Conservation (phyloP, 2,113 vertebrate species). For the Excalfactoria chinensis region DNA sequence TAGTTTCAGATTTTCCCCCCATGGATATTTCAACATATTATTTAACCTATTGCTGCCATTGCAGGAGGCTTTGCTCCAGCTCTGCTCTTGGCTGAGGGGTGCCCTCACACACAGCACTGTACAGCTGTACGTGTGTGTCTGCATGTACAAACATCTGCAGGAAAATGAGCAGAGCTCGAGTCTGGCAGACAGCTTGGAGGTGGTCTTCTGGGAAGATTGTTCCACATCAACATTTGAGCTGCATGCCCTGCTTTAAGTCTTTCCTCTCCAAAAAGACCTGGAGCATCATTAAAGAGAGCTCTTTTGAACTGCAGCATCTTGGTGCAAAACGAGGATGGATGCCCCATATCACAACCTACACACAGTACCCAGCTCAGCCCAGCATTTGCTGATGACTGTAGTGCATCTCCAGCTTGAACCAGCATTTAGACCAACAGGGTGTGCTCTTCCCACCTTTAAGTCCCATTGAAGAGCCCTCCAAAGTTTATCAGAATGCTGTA, state of each 20-base stretch:
- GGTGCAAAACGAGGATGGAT: not conserved
- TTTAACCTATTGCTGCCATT: not conserved
- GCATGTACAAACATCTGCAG: not conserved
- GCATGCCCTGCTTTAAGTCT: not conserved
- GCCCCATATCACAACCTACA: not conserved
- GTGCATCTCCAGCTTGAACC: not conserved
- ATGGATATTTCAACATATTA: not conserved
- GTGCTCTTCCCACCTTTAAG: not conserved
- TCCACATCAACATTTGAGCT: not conserved
- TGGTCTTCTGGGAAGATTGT: not conserved
- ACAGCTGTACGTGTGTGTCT: not conserved
- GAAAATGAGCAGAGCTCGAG: not conserved
- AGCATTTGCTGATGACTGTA: not conserved
- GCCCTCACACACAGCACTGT: accelerated
- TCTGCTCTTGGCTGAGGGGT: not conserved
- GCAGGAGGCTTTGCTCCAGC: not conserved
- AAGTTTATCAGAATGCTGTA: not conserved
- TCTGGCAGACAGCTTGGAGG: not conserved
- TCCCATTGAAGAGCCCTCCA: not conserved
- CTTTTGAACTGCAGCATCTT: not conserved
- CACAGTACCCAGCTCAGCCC: not conserved
- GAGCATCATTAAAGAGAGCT: not conserved
- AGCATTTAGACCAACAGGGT: not conserved
- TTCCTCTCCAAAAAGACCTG: not conserved
- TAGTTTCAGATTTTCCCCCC: not conserved